Percentiles rank a stretch among this genome's conserved stretches.
Conservation (phyloP, 2,888 invertebrate genomes). For the Oscheius sp. region DNA sequence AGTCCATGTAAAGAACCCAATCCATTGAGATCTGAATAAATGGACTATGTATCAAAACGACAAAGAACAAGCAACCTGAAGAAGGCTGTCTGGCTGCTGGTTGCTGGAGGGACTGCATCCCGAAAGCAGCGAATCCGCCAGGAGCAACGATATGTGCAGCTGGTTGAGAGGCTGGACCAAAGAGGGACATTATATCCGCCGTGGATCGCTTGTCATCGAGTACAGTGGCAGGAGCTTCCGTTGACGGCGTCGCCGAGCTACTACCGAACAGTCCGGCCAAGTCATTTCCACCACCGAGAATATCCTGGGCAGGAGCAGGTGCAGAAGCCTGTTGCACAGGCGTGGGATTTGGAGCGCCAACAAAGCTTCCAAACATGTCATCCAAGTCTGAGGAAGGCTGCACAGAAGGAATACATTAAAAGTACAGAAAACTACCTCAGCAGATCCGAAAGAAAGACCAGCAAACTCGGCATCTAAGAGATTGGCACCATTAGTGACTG, state of each 20-base stretch:
- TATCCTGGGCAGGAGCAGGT: not conserved
- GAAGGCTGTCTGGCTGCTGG: not conserved
- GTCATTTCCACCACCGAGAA: not conserved
- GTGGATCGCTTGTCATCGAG: constrained; percentile 35
- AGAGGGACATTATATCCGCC: constrained; percentile 61
- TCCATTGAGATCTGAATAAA: constrained; percentile 8
- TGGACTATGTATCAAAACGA: not conserved
- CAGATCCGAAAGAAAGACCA: constrained; percentile 34
- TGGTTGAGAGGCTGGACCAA: constrained; percentile 39
- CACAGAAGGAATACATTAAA: not conserved
- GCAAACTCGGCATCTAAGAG: constrained; percentile 41
- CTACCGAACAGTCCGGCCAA: constrained; percentile 19
- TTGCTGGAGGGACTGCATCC: constrained; percentile 41
- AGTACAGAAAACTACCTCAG: constrained; percentile 17
- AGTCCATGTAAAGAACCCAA: constrained; percentile 10
- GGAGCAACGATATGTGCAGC: constrained; percentile 48
- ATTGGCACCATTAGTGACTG: constrained; percentile 18
- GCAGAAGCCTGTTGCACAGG: not conserved
- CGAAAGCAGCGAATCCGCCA: constrained; percentile 56
- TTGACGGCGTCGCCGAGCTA: not conserved
- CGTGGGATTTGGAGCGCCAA: constrained; percentile 51
- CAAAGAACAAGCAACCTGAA: not conserved
- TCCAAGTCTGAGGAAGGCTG: constrained; percentile 57
- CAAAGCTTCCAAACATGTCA: constrained; percentile 67
- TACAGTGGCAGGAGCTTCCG: not conserved